Evolutionary conservation across 2,888 invertebrate genomes (phyloP).

Genomic region (Stenolophus ochropezus): DNA sequence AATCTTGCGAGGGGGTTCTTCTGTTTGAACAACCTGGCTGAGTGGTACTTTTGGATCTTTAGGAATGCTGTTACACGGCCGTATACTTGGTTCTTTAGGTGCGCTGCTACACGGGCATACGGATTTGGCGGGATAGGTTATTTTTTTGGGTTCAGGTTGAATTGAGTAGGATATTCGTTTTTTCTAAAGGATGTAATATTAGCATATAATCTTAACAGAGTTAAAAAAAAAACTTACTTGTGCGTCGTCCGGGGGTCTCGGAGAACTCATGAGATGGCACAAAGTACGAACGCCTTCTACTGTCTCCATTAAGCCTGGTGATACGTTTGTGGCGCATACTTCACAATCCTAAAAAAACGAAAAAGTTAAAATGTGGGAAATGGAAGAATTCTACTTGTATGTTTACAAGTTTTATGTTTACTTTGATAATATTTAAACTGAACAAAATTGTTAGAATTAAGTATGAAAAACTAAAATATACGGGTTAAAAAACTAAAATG

Average conservation of each 20-base stretch:
- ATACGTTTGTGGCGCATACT: conserved; percentile 16
- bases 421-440: too few relatives aligned
- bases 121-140: background rate
- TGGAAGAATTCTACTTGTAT: too few relatives aligned
- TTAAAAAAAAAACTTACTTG: conserved; percentile 42
- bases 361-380: background rate
- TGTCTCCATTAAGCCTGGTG: conserved; percentile 37
- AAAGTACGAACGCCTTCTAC: conserved; percentile 48
- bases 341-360: conserved; percentile 41
- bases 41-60: too few relatives aligned
- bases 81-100: too few relatives aligned
- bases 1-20: too few relatives aligned
- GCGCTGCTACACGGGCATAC: background rate
- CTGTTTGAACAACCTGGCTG: too few relatives aligned
- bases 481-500: too few relatives aligned
- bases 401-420: too few relatives aligned
- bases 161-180: background rate
- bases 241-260: conserved; percentile 31
- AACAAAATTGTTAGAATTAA: too few relatives aligned
- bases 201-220: background rate
- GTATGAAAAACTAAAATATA: too few relatives aligned
- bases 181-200: background rate
- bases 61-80: too few relatives aligned
- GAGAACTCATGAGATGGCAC: conserved; percentile 39
- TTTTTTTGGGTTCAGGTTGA: background rate